Evolutionary conservation across 2,797 vertebrate genomes (phyloP), one percentile per base, ranked within the genome.

Genomic region (Mormyrops boulengeri): DNA sequence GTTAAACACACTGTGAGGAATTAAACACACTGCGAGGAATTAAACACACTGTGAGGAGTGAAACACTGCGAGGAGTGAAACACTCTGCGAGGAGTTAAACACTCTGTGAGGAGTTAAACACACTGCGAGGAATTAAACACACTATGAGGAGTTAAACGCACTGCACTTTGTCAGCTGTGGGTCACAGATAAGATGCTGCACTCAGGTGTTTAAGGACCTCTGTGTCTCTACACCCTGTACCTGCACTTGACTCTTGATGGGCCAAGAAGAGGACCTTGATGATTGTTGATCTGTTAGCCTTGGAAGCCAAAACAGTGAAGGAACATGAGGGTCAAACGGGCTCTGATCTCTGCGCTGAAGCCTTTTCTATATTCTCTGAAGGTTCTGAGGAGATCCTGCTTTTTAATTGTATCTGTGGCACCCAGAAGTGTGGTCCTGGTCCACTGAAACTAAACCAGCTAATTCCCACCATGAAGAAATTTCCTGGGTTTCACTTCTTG

Each of bases 161-260:
- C 26, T 69, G 9, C 0, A 62, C 91, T 91, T 92, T 90, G 82
- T 91, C 89, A 88, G 85, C 90, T 38, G 50, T 73, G 82, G 82
- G 77, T 91, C 69, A 62, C 55, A 90, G 92, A 92, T 91, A 90
- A 91, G 90, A 85, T 77, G 73, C 89, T 34, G n/a, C 44, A 52
- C 77, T 86, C 82, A 90, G 89, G 90, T 89, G 89, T 89, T 91
- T 89, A 69, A 69, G 26, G 26, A 34, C 26, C 62, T 66, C 62
- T 11, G 12, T 66, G 62, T 66, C 62, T 66, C 26, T 11, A 26
- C 62, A 34, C 62, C 62, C 62, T 69, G 62, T 34, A 34, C 62
- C 62, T 69, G 26, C 26, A 17, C 73, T 41, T 77, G 73, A 77
- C 73, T 77, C 73, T 41, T 26, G 47, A 85, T 85, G 49, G 88